Percentiles rank a stretch among this genome's conserved stretches.
These are phyloP conservation scores for Pollimyrus isidori DNA, from an alignment of 2,113 vertebrate species.

Conservation along the genomic window DNA sequence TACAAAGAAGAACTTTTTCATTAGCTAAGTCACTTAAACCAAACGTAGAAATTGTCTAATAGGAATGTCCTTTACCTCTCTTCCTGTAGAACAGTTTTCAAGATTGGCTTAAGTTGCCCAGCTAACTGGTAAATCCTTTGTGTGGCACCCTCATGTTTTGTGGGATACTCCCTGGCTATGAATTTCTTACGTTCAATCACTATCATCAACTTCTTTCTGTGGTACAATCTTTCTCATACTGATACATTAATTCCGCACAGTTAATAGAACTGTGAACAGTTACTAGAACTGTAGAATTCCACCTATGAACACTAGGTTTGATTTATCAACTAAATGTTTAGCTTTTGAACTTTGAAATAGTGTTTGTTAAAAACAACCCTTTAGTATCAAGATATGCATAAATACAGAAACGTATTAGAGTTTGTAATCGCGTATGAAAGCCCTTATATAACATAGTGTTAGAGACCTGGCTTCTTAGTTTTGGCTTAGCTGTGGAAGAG, in stretches of 20 bases:
- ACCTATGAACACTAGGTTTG: neutral
- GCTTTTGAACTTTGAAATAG: neutral
- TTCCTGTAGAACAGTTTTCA: neutral
- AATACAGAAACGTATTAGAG: neutral
- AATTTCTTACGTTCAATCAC: neutral
- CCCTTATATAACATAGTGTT: neutral
- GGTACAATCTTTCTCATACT: neutral
- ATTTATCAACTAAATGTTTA: neutral
- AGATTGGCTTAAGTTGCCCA: neutral
- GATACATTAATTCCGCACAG: neutral
- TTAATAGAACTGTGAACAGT: neutral
- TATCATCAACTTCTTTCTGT: neutral
- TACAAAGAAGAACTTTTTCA: neutral
- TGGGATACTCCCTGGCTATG: neutral
- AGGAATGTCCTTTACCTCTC: neutral
- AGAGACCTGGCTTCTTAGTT: neutral
- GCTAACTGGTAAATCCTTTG: neutral
- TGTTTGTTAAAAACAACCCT: neutral
- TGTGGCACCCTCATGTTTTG: neutral
- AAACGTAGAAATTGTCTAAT: neutral
- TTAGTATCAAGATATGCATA: neutral
- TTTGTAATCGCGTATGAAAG: neutral
- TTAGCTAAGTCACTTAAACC: neutral
- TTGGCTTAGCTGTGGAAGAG: neutral
- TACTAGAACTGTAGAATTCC: neutral